Evolutionary conservation across 2,797 vertebrate genomes (phyloP), one percentile per base, ranked within the genome.

Genomic region (Liasis olivaceus): DNA sequence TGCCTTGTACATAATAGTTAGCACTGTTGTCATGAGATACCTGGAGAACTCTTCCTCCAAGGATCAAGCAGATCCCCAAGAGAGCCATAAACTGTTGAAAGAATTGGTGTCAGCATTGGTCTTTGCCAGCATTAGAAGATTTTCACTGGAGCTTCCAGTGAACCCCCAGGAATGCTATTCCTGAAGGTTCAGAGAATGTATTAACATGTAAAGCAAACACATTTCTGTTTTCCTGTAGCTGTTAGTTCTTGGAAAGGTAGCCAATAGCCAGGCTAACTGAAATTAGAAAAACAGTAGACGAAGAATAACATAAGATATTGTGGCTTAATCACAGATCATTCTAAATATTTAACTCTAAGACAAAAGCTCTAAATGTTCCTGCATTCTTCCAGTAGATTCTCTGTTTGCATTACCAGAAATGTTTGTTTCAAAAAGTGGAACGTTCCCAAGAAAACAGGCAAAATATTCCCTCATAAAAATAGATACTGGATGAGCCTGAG

Each of bases 391-490:
- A 36, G 9, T 3, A 3, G 12, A 8, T 31, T 89, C 5, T 62
- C 58, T 89, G 17, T 42, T 42, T 85, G n/a, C n/a, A 8, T n/a
- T 60, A 59, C 1, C 0, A 56, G 0, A 17, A 56, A 90, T 2
- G 4, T 59, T 81, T 54, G 26, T 28, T 89, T 26, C 47, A 1
- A 64, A 85, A 58, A 14, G 62, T 56, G 42, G 59, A 22, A 81
- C 11, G 1, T 24, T 81, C 28, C 28, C 47, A 47, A 42, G 31
- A 87, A 4, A 93, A 9, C 0, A 92, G 11, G 36, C 77, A 2
- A 91, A 89, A 51, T 87, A 64, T 92, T 94, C 90, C 17, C 86
- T 13, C 85, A 77, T 17, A 77, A 69, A 63, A 56, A 69, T 0
- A 94, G 24, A 22, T 20, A 20, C 84, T 60, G 12, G 63, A 51